Percentiles rank a stretch among this genome's conserved stretches.
These are phyloP conservation scores for Athene cunicularia DNA, from an alignment of 2,113 vertebrate genomes.

Conservation along the genomic window DNA sequence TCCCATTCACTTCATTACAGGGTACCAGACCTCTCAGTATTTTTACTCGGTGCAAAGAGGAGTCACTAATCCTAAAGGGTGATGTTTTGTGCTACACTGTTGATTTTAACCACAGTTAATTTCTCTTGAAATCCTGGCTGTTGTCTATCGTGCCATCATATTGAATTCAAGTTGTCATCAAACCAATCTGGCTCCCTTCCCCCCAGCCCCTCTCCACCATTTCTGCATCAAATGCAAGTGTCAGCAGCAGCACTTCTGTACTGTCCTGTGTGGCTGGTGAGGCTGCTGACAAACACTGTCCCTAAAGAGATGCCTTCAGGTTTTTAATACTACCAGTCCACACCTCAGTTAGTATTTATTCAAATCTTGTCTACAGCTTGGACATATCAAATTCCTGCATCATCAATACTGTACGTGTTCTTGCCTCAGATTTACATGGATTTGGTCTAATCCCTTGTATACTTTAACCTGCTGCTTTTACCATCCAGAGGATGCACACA, in stretches of 20 bases:
- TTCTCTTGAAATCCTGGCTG: not conserved
- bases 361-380: not conserved
- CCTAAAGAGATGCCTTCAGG: not conserved
- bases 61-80: not conserved
- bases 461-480: not conserved
- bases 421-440: not conserved
- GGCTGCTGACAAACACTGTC: not conserved
- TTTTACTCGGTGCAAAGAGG: not conserved
- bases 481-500: accelerated
- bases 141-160: not conserved
- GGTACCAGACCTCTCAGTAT: not conserved
- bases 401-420: not conserved
- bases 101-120: not conserved
- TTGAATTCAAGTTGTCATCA: not conserved
- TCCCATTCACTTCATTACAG: not conserved
- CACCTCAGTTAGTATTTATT: not conserved
- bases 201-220: too few species aligned
- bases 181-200: not conserved
- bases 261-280: not conserved
- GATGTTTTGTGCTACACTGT: not conserved
- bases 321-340: not conserved
- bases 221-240: not conserved
- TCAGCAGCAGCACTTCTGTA: not conserved
- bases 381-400: not conserved
- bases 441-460: not conserved